Percentiles rank a stretch among this genome's conserved stretches.
These are phyloP conservation scores for Aptenodytes patagonicus DNA, from an alignment of 2,113 vertebrate genomes.

Conservation along the genomic window DNA sequence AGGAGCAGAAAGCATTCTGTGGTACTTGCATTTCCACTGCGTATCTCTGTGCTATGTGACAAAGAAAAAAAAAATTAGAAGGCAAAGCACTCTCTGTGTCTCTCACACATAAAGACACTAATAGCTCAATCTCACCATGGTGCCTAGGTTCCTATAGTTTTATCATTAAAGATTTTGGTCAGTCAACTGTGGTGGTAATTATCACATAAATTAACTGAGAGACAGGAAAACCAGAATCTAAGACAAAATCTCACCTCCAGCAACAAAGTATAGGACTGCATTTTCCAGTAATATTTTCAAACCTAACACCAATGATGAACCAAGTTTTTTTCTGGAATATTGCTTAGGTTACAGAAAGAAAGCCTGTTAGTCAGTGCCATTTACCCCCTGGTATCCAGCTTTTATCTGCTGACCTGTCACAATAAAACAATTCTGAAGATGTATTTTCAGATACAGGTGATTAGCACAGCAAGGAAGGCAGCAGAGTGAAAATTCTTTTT, in stretches of 20 bases:
- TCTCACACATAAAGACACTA: slow-evolving; percentile 20
- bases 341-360: slow-evolving; percentile 39
- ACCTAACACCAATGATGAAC: slow-evolving; percentile 46
- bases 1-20: background rate
- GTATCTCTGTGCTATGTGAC: background rate
- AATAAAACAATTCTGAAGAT: slow-evolving; percentile 65
- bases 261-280: slow-evolving; percentile 31
- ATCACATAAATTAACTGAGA: slow-evolving; percentile 67
- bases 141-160: slow-evolving; percentile 36
- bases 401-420: slow-evolving; percentile 64
- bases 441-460: slow-evolving; percentile 63
- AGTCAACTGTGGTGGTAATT: slow-evolving; percentile 63
- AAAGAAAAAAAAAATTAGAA: background rate
- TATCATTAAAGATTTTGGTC: slow-evolving; percentile 65
- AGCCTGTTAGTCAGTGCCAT: slow-evolving; percentile 53
- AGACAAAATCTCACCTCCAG: slow-evolving; percentile 6
- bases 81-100: background rate
- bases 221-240: background rate
- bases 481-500: slow-evolving; percentile 46
- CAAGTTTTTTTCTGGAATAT: background rate
- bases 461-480: slow-evolving; percentile 59
- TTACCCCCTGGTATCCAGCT: slow-evolving; percentile 59
- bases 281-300: slow-evolving; percentile 44
- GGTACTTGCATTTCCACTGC: background rate
- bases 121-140: slow-evolving; percentile 41